Conservation (phyloP, 53 echinoderm and acorn worm species). For the Luidia sarsii region DNA sequence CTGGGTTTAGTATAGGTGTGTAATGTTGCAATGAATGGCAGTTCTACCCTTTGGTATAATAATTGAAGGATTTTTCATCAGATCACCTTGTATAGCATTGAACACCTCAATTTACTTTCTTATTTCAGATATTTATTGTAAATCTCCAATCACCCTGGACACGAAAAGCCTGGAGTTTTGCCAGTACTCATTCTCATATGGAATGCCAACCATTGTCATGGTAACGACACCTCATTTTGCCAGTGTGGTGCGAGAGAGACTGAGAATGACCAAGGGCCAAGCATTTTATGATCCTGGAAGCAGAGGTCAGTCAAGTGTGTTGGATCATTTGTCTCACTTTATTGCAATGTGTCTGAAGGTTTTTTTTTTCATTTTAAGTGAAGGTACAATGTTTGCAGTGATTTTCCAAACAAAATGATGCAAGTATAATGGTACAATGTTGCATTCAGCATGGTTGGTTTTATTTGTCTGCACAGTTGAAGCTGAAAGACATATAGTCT, state of each 20-base stretch:
- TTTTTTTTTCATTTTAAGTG: conserved; percentile 1
- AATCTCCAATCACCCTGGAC: conserved; percentile 41
- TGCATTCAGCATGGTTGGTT: not conserved
- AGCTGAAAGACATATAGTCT: conserved; percentile 53
- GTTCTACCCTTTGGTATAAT: too few relatives aligned
- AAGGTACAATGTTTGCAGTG: not conserved
- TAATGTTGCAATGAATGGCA: too few relatives aligned
- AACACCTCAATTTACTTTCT: too few relatives aligned
- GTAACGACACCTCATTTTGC: conserved; percentile 62
- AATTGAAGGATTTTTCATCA: too few relatives aligned
- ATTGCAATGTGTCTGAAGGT: too few relatives aligned
- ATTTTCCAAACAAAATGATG: not conserved
- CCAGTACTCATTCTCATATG: conserved; percentile 52
- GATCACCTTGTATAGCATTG: too few relatives aligned
- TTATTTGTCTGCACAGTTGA: conserved; percentile 20
- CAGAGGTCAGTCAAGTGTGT: conserved; percentile 50
- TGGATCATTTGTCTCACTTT: too few relatives aligned
- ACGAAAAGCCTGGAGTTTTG: conserved; percentile 63
- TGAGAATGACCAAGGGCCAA: conserved; percentile 62
- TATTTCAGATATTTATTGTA: conserved; percentile 41
- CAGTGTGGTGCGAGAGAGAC: conserved; percentile 46
- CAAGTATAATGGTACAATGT: not conserved
- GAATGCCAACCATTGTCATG: conserved; percentile 61
- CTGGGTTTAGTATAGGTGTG: too few relatives aligned
- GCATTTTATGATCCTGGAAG: conserved; percentile 82